These are phyloP conservation scores for Idaea straminata DNA, from an alignment of 2,888 invertebrate genomes.

Conservation along the genomic window DNA sequence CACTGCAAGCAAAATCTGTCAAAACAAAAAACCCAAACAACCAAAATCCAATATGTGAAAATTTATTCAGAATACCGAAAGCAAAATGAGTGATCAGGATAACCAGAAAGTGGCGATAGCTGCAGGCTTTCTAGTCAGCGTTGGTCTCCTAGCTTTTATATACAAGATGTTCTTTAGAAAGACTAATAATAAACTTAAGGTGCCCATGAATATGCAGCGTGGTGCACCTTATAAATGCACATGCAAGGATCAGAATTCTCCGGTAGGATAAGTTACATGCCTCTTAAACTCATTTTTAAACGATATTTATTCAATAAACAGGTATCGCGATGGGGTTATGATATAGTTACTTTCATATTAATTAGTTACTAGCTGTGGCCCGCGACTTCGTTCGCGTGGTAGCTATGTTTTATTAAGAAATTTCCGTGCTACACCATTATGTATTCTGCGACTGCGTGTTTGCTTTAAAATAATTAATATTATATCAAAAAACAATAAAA, in stretches of 20 bases:
- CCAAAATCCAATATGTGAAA: not conserved
- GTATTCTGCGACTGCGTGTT: too few species aligned
- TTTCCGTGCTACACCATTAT: not conserved
- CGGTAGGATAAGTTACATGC: conserved; percentile 13
- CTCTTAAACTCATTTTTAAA: not conserved
- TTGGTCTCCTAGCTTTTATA: conserved; percentile 43
- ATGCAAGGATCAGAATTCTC: conserved; percentile 31
- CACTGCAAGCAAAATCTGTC: too few species aligned
- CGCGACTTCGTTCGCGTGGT: not conserved
- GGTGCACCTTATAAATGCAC: conserved; percentile 39
- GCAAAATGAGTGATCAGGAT: conserved; percentile 25
- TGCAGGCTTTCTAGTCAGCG: conserved; percentile 49
- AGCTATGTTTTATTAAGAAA: not conserved
- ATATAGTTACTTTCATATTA: not conserved
- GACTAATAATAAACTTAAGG: conserved; percentile 8
- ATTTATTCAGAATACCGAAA: not conserved
- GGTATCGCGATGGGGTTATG: too few species aligned
- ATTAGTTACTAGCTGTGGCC: not conserved
- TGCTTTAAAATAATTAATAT: too few species aligned
- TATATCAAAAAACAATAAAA: too few species aligned
- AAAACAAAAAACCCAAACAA: not conserved
- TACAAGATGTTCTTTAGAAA: conserved; percentile 41
- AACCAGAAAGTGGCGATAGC: conserved; percentile 40
- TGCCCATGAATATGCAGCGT: conserved; percentile 33
- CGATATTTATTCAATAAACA: too few species aligned